These are phyloP conservation scores for Linnaemya tessellans DNA, from an alignment of 2,888 invertebrate species.

Conservation along the genomic window DNA sequence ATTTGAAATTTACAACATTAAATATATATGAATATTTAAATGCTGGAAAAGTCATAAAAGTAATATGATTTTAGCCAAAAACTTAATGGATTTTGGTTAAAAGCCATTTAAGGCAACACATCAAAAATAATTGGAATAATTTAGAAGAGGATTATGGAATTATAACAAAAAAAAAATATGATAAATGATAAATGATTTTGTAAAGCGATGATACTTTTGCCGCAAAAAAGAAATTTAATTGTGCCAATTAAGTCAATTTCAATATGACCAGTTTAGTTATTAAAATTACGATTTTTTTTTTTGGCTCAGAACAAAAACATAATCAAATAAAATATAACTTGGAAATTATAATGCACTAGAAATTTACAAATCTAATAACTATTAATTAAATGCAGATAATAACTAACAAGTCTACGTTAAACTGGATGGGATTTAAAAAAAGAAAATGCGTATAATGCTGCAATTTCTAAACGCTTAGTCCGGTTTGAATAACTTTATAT, in stretches of 20 bases:
- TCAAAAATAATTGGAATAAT: constrained; percentile 22
- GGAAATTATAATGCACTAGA: background rate
- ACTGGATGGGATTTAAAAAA: too few species aligned
- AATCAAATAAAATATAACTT: background rate
- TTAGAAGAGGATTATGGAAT: constrained; percentile 16
- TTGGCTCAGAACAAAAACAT: background rate
- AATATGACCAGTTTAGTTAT: background rate
- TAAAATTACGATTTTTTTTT: background rate
- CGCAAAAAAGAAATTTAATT: background rate
- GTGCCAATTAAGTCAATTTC: background rate
- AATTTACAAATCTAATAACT: too few species aligned
- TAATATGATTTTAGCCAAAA: constrained; percentile 9
- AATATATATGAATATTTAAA: background rate
- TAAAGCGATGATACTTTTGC: background rate
- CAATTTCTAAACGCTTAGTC: too few species aligned
- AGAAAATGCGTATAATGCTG: too few species aligned
- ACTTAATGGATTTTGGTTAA: constrained; percentile 15
- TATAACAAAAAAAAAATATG: background rate
- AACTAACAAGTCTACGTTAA: too few species aligned
- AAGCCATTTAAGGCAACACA: constrained; percentile 11
- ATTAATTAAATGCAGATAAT: too few species aligned
- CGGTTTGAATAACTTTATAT: too few species aligned
- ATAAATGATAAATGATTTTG: background rate
- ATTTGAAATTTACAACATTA: background rate
- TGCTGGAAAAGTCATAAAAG: background rate